A percentile compares a stretch with the other conserved stretches of the same genome.
Evolutionary conservation across 30 jellyfish, hydroid and myxozoan species (phyloP).

Genomic region (Hydractinia echinata): DNA sequence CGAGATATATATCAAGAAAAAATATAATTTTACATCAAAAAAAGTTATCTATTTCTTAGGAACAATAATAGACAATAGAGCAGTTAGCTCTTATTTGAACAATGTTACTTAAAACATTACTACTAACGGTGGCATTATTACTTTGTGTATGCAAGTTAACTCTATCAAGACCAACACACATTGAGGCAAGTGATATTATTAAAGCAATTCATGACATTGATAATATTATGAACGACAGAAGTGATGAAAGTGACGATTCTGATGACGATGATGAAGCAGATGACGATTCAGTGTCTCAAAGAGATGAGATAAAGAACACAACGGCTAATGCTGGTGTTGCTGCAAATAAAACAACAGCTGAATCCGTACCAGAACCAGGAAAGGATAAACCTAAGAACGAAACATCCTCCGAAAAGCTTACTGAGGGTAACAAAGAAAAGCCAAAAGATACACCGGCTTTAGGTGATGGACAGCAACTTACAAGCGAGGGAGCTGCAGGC

Average conservation of each 20-base stretch:
- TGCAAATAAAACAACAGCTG: slow-evolving; percentile 11
- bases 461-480: slow-evolving; percentile 25
- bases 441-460: slow-evolving; percentile 24
- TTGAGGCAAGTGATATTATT: slow-evolving; percentile 19
- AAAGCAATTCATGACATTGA: slow-evolving; percentile 30
- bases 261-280: slow-evolving; percentile 59
- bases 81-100: slow-evolving; percentile 8
- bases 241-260: slow-evolving; percentile 37
- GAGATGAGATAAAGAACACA: slow-evolving; percentile 28
- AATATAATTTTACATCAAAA: no score
- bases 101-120: neutral
- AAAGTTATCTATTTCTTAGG: no score
- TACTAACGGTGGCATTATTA: neutral
- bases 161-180: slow-evolving; percentile 12
- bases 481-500: slow-evolving; percentile 28
- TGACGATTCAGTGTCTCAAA: slow-evolving; percentile 17
- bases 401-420: slow-evolving; percentile 19
- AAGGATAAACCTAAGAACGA: slow-evolving; percentile 12
- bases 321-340: slow-evolving; percentile 8
- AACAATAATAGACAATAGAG: neutral
- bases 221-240: slow-evolving; percentile 25
- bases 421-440: slow-evolving; percentile 34
- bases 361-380: neutral
- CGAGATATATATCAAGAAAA: no score
- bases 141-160: neutral